These are phyloP conservation scores for Melanotaenia parkinsoni DNA, from an alignment of 2,797 vertebrate genomes.

Conservation along the genomic window DNA sequence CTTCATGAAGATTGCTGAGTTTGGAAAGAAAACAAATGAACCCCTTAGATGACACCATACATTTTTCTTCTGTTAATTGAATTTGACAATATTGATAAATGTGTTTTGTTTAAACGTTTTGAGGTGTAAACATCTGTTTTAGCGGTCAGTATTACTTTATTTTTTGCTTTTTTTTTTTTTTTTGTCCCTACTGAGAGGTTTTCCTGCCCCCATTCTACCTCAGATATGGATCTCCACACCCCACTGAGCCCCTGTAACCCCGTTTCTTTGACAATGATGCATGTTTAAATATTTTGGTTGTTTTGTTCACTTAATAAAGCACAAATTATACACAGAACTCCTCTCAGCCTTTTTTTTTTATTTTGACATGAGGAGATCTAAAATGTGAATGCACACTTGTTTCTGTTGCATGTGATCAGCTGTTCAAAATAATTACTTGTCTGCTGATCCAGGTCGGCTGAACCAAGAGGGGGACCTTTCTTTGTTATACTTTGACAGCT, in stretches of 20 bases:
- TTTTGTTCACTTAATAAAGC: conserved; percentile 86
- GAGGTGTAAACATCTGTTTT: conserved; percentile 64
- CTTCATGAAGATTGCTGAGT: conserved; percentile 30
- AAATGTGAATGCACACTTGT: not conserved
- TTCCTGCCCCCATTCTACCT: conserved; percentile 81
- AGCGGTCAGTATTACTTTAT: conserved; percentile 59
- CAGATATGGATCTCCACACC: conserved; percentile 73
- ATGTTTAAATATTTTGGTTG: conserved; percentile 84
- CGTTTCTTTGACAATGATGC: conserved; percentile 78
- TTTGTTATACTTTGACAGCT: conserved; percentile 18
- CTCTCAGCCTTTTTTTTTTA: conserved; percentile 10
- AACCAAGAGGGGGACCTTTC: conserved; percentile 9
- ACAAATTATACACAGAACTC: conserved; percentile 69
- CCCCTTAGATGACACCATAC: conserved; percentile 32
- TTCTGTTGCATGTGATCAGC: not conserved
- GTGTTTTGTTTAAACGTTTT: conserved; percentile 75
- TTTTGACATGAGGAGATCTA: conserved; percentile 15
- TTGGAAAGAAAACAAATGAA: conserved; percentile 13
- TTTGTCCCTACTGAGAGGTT: conserved; percentile 62
- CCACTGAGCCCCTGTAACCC: conserved; percentile 71
- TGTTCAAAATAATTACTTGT: conserved; percentile 21
- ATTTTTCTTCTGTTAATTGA: conserved; percentile 60
- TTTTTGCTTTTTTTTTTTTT: conserved; percentile 54
- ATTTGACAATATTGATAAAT: conserved; percentile 66
- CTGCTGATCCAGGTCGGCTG: conserved; percentile 10